phyloP scores from a whole-genome alignment of 2,797 vertebrate genomes.

The Hephaestus fuliginosus region DNA sequence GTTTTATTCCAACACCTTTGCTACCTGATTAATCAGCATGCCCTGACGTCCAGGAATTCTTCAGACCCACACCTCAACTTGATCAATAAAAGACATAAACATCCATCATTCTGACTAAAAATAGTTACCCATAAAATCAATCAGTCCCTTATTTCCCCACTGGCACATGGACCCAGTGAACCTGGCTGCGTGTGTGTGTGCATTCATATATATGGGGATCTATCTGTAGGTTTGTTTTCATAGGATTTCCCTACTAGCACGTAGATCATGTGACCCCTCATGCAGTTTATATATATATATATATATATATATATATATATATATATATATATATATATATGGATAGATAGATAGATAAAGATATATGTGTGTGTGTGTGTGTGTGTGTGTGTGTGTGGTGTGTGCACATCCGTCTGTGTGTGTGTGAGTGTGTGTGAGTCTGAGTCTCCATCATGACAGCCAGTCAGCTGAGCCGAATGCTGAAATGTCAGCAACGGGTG shows the following conservation, averaged over 20 bases:
- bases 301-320: too few relatives aligned
- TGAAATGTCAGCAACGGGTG: constrained; percentile 76
- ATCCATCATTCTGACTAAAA: constrained; percentile 84
- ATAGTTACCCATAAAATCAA: constrained; percentile 80
- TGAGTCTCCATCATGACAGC: constrained; percentile 62
- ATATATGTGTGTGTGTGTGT: constrained; percentile 9
- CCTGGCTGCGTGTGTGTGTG: constrained; percentile 55
- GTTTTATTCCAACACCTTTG: constrained; percentile 71
- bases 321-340: too few relatives aligned
- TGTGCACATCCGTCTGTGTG: not conserved
- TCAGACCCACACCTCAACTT: constrained; percentile 67
- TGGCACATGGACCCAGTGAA: constrained; percentile 70
- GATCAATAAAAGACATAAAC: constrained; percentile 84
- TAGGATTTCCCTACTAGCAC: constrained; percentile 56
- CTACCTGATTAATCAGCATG: constrained; percentile 76
- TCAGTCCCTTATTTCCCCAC: constrained; percentile 75
- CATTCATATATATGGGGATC: constrained; percentile 41
- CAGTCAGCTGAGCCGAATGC: constrained; percentile 72
- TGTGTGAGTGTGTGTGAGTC: constrained; percentile 21
- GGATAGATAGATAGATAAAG: too few relatives aligned
- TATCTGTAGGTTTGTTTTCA: constrained; percentile 48
- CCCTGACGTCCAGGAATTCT: constrained; percentile 60
- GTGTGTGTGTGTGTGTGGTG: constrained; percentile 5
- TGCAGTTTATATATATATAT: constrained; percentile 24
- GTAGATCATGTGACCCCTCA: constrained; percentile 46